Evolutionary conservation across 1,140 invertebrate species (phyloP).

Genomic region (Phortica variegata): DNA sequence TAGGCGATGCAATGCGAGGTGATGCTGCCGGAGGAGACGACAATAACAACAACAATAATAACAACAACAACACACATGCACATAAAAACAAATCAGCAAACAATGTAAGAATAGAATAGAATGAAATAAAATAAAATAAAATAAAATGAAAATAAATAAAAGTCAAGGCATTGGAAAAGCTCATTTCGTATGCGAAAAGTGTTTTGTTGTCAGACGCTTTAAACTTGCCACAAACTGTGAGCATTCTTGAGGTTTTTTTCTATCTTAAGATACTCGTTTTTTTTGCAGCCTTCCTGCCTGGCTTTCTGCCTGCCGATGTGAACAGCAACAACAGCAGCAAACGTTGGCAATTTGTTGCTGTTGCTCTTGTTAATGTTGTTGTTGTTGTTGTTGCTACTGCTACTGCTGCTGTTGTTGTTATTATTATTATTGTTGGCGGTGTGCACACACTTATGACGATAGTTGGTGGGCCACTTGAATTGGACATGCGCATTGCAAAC

Average conservation of each 20-base stretch:
- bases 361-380: conserved; percentile 17
- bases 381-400: conserved; percentile 2
- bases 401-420: no score
- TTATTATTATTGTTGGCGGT: no score
- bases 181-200: conserved; percentile 48
- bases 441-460: no score
- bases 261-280: background rate
- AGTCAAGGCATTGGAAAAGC: conserved; percentile 37
- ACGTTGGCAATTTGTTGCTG: conserved; percentile 24
- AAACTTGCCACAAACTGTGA: conserved; percentile 19
- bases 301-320: conserved; percentile 18
- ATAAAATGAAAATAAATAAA: conserved; percentile 31
- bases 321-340: background rate
- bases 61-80: conserved; percentile 1
- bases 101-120: conserved; percentile 3
- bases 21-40: no score
- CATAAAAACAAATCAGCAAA: conserved; percentile 1
- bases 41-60: conserved; percentile 6
- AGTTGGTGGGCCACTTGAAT: no score
- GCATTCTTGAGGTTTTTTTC: background rate
- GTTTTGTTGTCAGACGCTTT: conserved; percentile 22
- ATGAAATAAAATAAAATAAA: conserved; percentile 1
- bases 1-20: no score
- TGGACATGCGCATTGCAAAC: no score
- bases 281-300: background rate